Base-by-base conservation (phyloP, 2,113 vertebrate genomes). In the Dendrocopos noguchii region DNA sequence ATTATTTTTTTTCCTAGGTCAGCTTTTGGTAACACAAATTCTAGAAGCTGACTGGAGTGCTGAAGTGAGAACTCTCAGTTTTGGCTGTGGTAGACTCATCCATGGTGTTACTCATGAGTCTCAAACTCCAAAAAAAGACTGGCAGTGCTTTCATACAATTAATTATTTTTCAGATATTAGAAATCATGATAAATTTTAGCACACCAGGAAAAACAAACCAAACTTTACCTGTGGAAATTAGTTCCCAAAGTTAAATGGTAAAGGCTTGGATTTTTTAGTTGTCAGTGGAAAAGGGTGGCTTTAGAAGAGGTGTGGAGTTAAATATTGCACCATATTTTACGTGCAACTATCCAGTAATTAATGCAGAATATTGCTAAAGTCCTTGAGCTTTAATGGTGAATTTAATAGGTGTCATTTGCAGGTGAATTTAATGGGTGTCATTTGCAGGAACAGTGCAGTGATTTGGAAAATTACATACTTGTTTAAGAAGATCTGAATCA, bases 101-200 rank as follows among this genome's bases (percentile, higher is more conserved):
- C 33, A 10, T 1, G 1, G 57, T 46, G 5, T n/a, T 27, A 44
- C 1, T 56, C 31, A 3, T 42, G 33, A 80, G 8, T 10, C 6
- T 20, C 3, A 10, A 50, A 15, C 52, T 42, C 57, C 7, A 47
- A 71, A 74, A 71, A 4, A 20, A 55, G n/a, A 61, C 19, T 56
- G 88, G 15, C 15, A 27, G 2, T 19, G 10, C 67, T 90, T 67
- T 52, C 8, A 3, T 55, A 9, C 9, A 34, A n/a, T 70, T 81
- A 68, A 55, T 75, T n/a, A 17, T 56, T 56, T 67, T 53, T 74
- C 14, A 18, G 2, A 86, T 91, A 10, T 8, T 64, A 46, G 59
- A 11, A 22, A 18, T 68, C 61, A 3, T 55, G 44, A 8, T 80
- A 36, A 65, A 46, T 50, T 19, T 77, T 88, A 50, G 18, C 4